Evolutionary conservation across 2,113 vertebrate genomes (phyloP), one percentile per base, ranked within the genome.

Genomic region (Cebidichthys violaceus): DNA sequence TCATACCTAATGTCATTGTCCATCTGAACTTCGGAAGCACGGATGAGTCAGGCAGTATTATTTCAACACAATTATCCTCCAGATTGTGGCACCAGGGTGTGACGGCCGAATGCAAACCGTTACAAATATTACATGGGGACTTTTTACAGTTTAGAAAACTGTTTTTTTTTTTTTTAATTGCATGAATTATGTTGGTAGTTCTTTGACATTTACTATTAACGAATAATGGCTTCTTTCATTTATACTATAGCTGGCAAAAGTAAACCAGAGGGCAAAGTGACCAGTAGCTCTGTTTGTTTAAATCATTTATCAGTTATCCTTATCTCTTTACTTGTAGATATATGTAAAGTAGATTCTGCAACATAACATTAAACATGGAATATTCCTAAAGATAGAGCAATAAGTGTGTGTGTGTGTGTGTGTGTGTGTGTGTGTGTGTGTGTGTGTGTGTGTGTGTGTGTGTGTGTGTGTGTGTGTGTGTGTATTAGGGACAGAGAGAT

Each of bases 1-100:
- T 35, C 71, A 3, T 69, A 35, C 9, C 9, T 17, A 43, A 69
- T 62, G 27, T 27, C 54, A 9, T 33, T 33, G 13, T 37, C 1
- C 0, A 39, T 59, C 13, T 77, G 47, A 76, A 50, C 71, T 62
- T 79, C 45, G 47, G 33, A 57, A 70, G 10, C 10, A 1, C 15
- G 2, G n/a, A 74, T 90, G 82, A 89, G 43, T 88, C 75, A 89
- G 20, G 1, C 27, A 57, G 45, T 37, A 33, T 37, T 33, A 45
- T 86, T 89, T 75, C 89, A 69, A 86, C 78, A 90, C 61, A 11
- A 4, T 50, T 24, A 13, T 22, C 6, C 33, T 59, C 52, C 72
- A 55, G 37, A 57, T 41, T 81, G 61, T 39, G 61, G 17, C 37
- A 2, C 39, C 33, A 61, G 79, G 74, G 80, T 72, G 79, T 86